Percentiles rank a stretch among this genome's conserved stretches.
phyloP scores from a whole-genome alignment of 2,113 vertebrate species.

The Trogon melanurus region DNA sequence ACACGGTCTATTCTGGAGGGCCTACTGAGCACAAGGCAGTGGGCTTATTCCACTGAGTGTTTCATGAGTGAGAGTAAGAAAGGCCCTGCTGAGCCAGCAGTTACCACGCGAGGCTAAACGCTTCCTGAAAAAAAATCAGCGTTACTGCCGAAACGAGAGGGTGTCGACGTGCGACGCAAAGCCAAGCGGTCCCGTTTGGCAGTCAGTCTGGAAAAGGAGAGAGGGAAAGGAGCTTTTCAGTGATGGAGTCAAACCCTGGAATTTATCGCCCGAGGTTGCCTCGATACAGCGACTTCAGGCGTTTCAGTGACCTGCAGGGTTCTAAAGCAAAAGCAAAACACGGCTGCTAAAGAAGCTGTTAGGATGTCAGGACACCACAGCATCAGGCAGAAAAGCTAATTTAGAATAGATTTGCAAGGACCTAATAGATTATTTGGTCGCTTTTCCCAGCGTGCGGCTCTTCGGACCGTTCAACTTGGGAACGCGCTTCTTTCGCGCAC shows the following conservation, averaged over 20 bases:
- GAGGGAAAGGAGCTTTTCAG: neutral
- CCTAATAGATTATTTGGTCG: neutral
- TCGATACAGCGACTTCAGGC: neutral
- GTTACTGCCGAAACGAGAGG: neutral
- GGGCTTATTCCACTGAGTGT: neutral
- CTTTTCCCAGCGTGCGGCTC: neutral
- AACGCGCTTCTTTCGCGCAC: neutral
- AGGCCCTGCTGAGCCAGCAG: neutral
- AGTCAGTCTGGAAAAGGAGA: neutral
- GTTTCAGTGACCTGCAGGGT: neutral
- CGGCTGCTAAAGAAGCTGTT: neutral
- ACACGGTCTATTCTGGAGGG: neutral
- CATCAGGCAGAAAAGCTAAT: neutral
- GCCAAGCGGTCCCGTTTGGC: neutral
- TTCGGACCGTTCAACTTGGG: neutral
- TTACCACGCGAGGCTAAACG: neutral
- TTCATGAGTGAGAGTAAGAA: neutral
- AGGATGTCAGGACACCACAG: rapidly evolving
- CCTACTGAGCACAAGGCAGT: neutral
- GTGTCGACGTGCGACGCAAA: neutral
- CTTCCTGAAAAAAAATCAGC: neutral
- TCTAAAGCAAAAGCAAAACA: neutral
- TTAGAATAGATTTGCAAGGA: neutral
- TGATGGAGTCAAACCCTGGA: neutral
- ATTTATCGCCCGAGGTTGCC: neutral